phyloP scores from a whole-genome alignment of 2,888 invertebrate species.

The Tetranychus piercei region DNA sequence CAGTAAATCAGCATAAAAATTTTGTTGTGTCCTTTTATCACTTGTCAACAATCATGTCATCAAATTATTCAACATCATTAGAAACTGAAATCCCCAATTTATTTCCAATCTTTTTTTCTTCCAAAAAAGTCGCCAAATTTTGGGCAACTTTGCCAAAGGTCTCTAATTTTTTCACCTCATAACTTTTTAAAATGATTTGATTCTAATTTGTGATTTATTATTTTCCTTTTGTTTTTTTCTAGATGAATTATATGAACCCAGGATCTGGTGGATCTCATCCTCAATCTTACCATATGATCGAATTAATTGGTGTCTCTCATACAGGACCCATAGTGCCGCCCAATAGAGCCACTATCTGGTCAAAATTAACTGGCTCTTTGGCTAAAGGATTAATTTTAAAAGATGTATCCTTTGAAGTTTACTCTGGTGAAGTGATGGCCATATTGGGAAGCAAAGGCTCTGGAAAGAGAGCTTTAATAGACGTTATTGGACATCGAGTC shows the following conservation, averaged over 20 bases:
- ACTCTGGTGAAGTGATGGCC: conserved; percentile 80
- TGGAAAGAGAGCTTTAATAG: conserved; percentile 78
- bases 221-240: neutral
- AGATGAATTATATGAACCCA: conserved; percentile 13
- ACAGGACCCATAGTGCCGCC: conserved; percentile 52
- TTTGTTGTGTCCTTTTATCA: neutral
- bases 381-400: conserved; percentile 71
- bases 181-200: neutral
- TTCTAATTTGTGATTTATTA: neutral
- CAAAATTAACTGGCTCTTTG: conserved; percentile 52
- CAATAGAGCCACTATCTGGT: conserved; percentile 39
- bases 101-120: conserved; percentile 11
- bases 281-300: conserved; percentile 46
- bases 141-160: conserved; percentile 14
- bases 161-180: neutral
- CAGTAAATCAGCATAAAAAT: no score
- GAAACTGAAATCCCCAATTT: neutral
- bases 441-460: conserved; percentile 75
- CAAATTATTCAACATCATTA: neutral
- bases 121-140: conserved; percentile 13
- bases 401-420: conserved; percentile 73
- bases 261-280: conserved; percentile 4
- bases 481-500: conserved; percentile 54
- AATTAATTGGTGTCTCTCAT: conserved; percentile 69
- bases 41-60: neutral